phyloP scores from a whole-genome alignment of 2,888 invertebrate genomes.

The Sicus ferrugineus region DNA sequence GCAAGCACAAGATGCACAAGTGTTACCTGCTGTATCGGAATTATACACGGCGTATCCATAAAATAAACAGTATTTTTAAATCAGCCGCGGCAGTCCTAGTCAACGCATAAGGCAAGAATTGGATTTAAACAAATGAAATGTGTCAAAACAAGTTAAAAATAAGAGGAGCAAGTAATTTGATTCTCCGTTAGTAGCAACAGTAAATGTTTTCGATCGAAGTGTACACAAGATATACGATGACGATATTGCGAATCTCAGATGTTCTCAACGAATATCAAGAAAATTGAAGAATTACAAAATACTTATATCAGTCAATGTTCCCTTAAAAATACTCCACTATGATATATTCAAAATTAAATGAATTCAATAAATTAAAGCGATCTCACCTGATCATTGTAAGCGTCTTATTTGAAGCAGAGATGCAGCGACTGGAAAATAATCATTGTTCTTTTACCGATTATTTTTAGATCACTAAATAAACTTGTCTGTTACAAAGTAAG shows the following conservation, averaged over 20 bases:
- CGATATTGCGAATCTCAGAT: constrained; percentile 8
- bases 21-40: background rate
- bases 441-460: too few species aligned
- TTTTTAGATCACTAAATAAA: too few species aligned
- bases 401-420: background rate
- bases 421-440: background rate
- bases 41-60: background rate
- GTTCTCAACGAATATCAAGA: background rate
- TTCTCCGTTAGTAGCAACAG: constrained; percentile 10
- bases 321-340: constrained; percentile 8
- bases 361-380: constrained; percentile 9
- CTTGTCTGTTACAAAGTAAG: background rate
- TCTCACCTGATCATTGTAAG: constrained; percentile 10
- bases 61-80: constrained; percentile 14
- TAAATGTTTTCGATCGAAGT: constrained; percentile 12
- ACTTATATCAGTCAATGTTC: constrained; percentile 5
- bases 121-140: constrained; percentile 5
- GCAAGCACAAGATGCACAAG: background rate
- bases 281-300: constrained; percentile 8
- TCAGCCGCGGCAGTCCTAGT: constrained; percentile 41
- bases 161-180: constrained; percentile 1
- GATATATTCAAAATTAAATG: constrained; percentile 15
- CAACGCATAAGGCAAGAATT: constrained; percentile 27
- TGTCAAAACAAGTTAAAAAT: constrained; percentile 15
- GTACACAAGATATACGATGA: background rate